Percentiles rank a stretch among this genome's conserved stretches.
phyloP scores from a whole-genome alignment of 2,888 invertebrate species.

The Caenorhabditis wallacei region DNA sequence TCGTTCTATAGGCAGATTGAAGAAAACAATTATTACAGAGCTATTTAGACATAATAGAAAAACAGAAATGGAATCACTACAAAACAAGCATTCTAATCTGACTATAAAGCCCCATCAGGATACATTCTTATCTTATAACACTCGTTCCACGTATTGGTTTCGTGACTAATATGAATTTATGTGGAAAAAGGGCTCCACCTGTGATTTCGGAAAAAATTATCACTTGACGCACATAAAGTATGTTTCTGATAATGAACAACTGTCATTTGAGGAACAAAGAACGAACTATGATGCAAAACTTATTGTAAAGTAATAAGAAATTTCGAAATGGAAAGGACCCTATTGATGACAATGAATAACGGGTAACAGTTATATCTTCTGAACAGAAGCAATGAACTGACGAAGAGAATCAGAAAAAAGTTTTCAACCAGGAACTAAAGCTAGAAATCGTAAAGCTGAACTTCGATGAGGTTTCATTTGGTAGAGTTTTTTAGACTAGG shows the following conservation, averaged over 20 bases:
- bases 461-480: no score
- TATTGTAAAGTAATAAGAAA: not conserved
- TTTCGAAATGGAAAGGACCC: not conserved
- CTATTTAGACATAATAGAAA: slow-evolving; percentile 1
- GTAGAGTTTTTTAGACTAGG: no score
- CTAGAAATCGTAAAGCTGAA: no score
- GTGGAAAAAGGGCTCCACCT: slow-evolving; percentile 15
- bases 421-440: no score
- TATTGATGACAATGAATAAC: not conserved
- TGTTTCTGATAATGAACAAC: slow-evolving; percentile 42
- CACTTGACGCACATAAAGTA: slow-evolving; percentile 43
- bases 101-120: slow-evolving; percentile 21
- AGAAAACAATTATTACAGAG: slow-evolving; percentile 32
- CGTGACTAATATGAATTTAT: slow-evolving; percentile 43
- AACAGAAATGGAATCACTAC: not conserved
- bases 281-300: slow-evolving; percentile 24
- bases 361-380: no score
- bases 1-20: slow-evolving; percentile 1
- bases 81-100: slow-evolving; percentile 5
- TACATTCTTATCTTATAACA: slow-evolving; percentile 6
- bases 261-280: slow-evolving; percentile 25
- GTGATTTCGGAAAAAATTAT: slow-evolving; percentile 14
- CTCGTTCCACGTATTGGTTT: slow-evolving; percentile 17
- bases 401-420: no score
- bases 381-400: no score